Evolutionary conservation across 2,888 invertebrate genomes (phyloP).

Genomic region (Agonopterix heracliana): DNA sequence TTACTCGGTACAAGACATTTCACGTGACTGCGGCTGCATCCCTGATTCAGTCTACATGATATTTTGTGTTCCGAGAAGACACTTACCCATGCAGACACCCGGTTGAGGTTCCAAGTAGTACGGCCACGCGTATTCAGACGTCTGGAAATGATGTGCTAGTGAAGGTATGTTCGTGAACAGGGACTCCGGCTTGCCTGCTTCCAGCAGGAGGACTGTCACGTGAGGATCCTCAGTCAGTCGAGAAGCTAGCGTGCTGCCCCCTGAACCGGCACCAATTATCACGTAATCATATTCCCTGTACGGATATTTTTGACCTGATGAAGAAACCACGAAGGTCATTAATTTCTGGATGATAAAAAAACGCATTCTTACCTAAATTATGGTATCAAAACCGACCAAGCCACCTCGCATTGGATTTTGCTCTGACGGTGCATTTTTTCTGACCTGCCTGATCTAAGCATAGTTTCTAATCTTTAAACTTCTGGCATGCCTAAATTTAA

Average conservation of each 20-base stretch:
- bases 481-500: too few species aligned
- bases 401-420: too few species aligned
- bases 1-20: too few species aligned
- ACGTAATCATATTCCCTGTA: slow-evolving; percentile 71
- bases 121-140: slow-evolving; percentile 77
- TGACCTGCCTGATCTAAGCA: too few species aligned
- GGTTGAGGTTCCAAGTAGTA: slow-evolving; percentile 77
- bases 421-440: too few species aligned
- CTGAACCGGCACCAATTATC: slow-evolving; percentile 76
- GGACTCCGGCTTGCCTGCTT: slow-evolving; percentile 66
- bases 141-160: slow-evolving; percentile 73
- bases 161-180: slow-evolving; percentile 71
- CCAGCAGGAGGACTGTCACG: slow-evolving; percentile 77
- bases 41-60: too few species aligned
- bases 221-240: slow-evolving; percentile 64
- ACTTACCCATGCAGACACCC: slow-evolving; percentile 63
- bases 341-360: too few species aligned
- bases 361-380: too few species aligned
- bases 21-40: too few species aligned
- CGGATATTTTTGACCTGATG: slow-evolving; percentile 49
- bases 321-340: neutral
- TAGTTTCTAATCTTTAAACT: too few species aligned
- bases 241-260: slow-evolving; percentile 71
- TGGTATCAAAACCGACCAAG: too few species aligned
- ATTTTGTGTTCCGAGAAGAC: too few species aligned